A percentile compares a stretch with the other conserved stretches of the same genome.
Evolutionary conservation across 1,140 invertebrate genomes (phyloP).

Genomic region (Zaprionus kolodkinae): DNA sequence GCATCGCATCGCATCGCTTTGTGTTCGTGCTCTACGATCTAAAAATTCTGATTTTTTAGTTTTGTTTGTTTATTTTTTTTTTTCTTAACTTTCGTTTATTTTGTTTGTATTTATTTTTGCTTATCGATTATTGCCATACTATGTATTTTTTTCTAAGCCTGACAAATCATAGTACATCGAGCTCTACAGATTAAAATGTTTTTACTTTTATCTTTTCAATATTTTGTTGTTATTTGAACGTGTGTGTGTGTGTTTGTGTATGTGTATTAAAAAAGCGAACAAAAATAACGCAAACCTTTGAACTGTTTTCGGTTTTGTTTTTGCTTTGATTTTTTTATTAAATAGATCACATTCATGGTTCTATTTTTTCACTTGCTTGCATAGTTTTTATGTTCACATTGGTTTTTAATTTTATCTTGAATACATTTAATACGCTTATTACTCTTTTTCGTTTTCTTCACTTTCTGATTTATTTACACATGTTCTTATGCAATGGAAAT

Average conservation of each 20-base stretch:
- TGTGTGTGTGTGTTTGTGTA: neutral
- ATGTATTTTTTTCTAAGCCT: constrained; percentile 30
- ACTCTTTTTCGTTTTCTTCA: constrained; percentile 31
- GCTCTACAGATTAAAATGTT: constrained; percentile 65
- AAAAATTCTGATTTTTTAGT: constrained; percentile 8
- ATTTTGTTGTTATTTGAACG: constrained; percentile 14
- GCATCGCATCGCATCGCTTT: neutral
- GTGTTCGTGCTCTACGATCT: neutral
- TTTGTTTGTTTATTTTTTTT: neutral
- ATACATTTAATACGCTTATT: constrained; percentile 58
- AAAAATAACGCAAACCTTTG: constrained; percentile 28
- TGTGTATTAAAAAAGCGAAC: neutral
- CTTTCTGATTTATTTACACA: constrained; percentile 73
- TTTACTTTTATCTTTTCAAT: constrained; percentile 56
- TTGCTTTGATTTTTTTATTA: constrained; percentile 59
- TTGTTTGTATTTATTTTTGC: constrained; percentile 31
- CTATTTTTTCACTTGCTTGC: constrained; percentile 79
- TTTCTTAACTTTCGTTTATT: neutral
- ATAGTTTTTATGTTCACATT: constrained; percentile 73
- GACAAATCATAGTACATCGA: constrained; percentile 42
- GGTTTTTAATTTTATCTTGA: constrained; percentile 55
- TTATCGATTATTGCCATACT: constrained; percentile 15
- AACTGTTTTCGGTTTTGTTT: constrained; percentile 22
- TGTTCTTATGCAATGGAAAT: constrained; percentile 11
- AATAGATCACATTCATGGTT: constrained; percentile 84